Evolutionary conservation across 2,797 vertebrate species (phyloP).

Genomic region (Danio aesculapii): DNA sequence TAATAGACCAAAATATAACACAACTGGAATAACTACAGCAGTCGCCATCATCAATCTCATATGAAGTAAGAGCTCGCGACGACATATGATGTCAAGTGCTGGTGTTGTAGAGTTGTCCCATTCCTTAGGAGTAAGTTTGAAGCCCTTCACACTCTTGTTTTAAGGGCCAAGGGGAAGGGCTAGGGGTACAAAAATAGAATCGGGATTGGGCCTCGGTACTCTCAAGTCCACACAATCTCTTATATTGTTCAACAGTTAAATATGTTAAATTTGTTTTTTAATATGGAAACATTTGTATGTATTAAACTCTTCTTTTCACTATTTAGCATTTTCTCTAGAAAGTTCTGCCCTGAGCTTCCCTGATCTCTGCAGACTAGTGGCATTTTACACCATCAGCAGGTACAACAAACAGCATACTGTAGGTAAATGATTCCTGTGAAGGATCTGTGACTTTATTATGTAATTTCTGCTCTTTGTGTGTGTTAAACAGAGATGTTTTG

Average conservation of each 20-base stretch:
- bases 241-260: neutral
- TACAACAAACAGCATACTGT: constrained; percentile 61
- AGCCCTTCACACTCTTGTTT: too few species aligned
- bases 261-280: neutral
- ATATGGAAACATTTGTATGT: neutral
- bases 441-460: neutral
- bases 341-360: constrained; percentile 84
- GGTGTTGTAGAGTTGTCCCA: too few species aligned
- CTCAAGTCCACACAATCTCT: neutral
- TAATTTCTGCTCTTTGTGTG: constrained; percentile 27
- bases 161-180: too few species aligned
- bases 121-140: too few species aligned
- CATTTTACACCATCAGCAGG: constrained; percentile 87
- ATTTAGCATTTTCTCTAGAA: constrained; percentile 84
- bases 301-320: neutral
- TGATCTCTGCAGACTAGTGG: constrained; percentile 88
- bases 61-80: too few species aligned
- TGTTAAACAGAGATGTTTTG: constrained; percentile 83
- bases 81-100: too few species aligned
- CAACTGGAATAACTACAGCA: too few species aligned
- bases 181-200: too few species aligned
- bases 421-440: neutral
- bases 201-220: too few species aligned
- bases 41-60: too few species aligned
- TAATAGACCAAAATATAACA: too few species aligned